Evolutionary conservation across 1,140 invertebrate species (phyloP).

Genomic region (Drosophila orena): DNA sequence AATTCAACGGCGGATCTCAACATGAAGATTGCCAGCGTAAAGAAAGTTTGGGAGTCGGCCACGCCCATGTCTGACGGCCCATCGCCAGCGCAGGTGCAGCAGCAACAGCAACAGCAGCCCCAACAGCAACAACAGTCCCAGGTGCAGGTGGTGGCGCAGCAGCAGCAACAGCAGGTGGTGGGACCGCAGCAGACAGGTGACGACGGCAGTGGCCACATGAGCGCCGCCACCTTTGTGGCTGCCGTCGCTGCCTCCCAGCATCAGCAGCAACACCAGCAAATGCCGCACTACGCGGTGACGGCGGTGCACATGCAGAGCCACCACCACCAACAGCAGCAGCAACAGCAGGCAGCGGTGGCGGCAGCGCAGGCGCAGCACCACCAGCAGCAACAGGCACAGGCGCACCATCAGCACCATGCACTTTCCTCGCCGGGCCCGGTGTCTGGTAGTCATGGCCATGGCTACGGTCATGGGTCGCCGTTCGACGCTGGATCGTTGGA

Average conservation of each 20-base stretch:
- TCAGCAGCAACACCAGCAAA: constrained; percentile 85
- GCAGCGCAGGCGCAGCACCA: constrained; percentile 85
- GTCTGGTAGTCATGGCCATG: constrained; percentile 51
- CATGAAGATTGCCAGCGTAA: constrained; percentile 97
- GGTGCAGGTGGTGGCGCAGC: constrained; percentile 87
- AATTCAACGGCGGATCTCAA: constrained; percentile 94
- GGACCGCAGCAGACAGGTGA: constrained; percentile 83
- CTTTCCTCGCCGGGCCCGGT: constrained; percentile 74
- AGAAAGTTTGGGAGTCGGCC: constrained; percentile 94
- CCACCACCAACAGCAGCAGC: constrained; percentile 82
- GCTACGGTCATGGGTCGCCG: constrained; percentile 72
- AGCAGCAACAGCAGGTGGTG: constrained; percentile 85
- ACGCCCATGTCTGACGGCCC: constrained; percentile 84
- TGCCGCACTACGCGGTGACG: constrained; percentile 81
- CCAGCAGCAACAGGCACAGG: constrained; percentile 83
- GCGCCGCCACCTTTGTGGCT: constrained; percentile 88
- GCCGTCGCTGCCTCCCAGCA: constrained; percentile 85
- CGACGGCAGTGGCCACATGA: constrained; percentile 69
- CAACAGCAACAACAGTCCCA: constrained; percentile 62
- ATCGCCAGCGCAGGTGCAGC: constrained; percentile 85
- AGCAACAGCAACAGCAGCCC: constrained; percentile 62
- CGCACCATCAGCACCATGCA: constrained; percentile 76
- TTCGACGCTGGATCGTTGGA: constrained; percentile 74
- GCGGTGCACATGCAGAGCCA: constrained; percentile 76
- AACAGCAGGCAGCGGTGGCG: constrained; percentile 87